Percentiles rank a stretch among this genome's conserved stretches.
phyloP scores from a whole-genome alignment of 1,140 invertebrate species.

The Druon quercuslanigerum region DNA sequence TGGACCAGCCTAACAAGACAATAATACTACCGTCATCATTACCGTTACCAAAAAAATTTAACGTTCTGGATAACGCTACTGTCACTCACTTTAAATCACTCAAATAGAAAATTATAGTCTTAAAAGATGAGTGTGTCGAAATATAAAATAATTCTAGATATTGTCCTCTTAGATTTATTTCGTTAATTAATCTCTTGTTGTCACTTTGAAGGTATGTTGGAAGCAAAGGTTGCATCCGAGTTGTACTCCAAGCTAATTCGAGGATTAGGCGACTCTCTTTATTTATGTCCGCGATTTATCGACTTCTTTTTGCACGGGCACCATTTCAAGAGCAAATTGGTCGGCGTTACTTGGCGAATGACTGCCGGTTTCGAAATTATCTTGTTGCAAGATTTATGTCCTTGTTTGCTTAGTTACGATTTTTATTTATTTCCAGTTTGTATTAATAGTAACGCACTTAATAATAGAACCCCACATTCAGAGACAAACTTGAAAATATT shows the following conservation, averaged over 20 bases:
- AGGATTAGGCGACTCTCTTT: constrained; percentile 25
- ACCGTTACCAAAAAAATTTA: no score
- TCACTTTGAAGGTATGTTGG: not conserved
- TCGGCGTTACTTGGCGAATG: constrained; percentile 5
- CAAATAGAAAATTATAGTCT: no score
- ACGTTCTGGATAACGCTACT: no score
- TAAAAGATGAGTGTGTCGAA: no score
- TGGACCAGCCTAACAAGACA: no score
- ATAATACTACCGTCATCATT: no score
- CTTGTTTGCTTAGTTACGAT: not conserved
- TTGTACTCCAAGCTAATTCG: constrained; percentile 14
- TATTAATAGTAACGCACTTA: not conserved
- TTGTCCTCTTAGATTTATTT: no score
- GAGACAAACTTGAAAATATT: no score
- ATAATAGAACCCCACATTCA: not conserved
- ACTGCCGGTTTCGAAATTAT: not conserved
- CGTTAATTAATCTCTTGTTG: not conserved
- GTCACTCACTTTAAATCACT: no score
- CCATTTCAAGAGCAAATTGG: constrained; percentile 21
- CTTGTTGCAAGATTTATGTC: constrained; percentile 4
- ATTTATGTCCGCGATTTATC: constrained; percentile 10
- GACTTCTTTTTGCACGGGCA: not conserved
- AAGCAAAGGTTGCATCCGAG: not conserved
- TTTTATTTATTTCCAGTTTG: not conserved
- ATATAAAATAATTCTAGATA: no score